phyloP scores from a whole-genome alignment of 2,797 vertebrate genomes.

The Takifugu rubripes region DNA sequence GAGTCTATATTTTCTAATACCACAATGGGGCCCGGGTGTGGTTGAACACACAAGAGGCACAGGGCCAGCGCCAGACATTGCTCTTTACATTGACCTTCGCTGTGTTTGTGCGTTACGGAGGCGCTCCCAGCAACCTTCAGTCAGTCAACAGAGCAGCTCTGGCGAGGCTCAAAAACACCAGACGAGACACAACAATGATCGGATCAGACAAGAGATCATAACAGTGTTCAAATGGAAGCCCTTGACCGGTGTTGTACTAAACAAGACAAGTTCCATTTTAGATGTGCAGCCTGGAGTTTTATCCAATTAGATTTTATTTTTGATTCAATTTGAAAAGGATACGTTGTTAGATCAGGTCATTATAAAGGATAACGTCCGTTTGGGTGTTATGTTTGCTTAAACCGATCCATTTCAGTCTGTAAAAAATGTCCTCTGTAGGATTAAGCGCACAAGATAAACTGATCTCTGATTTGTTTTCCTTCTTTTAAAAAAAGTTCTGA shows the following conservation, averaged over 20 bases:
- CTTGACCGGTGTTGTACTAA: constrained; percentile 52
- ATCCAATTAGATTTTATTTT: no score
- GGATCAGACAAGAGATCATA: constrained; percentile 22
- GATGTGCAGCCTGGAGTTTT: no score
- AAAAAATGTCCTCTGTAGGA: no score
- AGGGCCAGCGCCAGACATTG: constrained; percentile 23
- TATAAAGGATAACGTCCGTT: no score
- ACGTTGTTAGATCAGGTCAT: no score
- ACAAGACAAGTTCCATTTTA: not conserved
- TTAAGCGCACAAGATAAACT: not conserved
- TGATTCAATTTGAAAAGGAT: no score
- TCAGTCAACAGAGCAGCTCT: constrained; percentile 15
- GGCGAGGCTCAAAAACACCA: constrained; percentile 24
- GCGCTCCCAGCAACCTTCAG: constrained; percentile 38
- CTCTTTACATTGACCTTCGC: constrained; percentile 73
- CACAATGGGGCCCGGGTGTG: not conserved
- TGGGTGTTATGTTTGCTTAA: no score
- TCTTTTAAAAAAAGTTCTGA: not conserved
- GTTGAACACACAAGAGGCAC: constrained; percentile 6
- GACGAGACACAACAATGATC: constrained; percentile 31
- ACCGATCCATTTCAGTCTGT: no score
- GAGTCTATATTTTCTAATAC: no score
- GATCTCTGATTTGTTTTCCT: not conserved
- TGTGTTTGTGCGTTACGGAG: constrained; percentile 47
- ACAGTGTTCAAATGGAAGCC: constrained; percentile 57